Evolutionary conservation across 2,113 vertebrate species (phyloP).

Genomic region (Hypocryptadius cinnamomeus): DNA sequence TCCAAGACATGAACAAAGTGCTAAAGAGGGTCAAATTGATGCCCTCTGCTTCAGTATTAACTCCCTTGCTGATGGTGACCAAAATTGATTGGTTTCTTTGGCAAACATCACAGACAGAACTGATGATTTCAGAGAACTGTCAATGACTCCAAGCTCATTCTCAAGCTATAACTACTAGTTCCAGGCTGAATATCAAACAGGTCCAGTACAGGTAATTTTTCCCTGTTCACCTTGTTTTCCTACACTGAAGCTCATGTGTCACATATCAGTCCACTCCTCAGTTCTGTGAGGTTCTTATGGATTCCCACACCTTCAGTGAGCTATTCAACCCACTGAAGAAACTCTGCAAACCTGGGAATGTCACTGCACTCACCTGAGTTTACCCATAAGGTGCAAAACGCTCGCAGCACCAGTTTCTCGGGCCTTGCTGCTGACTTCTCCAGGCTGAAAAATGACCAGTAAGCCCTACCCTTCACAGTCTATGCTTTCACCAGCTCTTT

Average conservation of each 20-base stretch:
- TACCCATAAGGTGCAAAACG: background rate
- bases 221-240: background rate
- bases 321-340: background rate
- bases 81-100: background rate
- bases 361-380: background rate
- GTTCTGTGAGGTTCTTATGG: background rate
- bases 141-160: background rate
- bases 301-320: background rate
- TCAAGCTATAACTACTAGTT: background rate
- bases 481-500: background rate
- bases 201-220: background rate
- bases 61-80: background rate
- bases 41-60: background rate
- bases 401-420: background rate
- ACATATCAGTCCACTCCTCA: background rate
- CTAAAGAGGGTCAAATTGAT: background rate
- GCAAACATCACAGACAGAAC: background rate
- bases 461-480: background rate
- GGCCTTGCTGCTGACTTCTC: background rate
- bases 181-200: background rate
- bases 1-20: background rate
- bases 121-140: background rate
- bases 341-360: background rate
- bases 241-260: background rate
- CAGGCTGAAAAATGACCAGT: background rate